Evolutionary conservation across 2,888 invertebrate species (phyloP).

Genomic region (Isotomurus palustris): DNA sequence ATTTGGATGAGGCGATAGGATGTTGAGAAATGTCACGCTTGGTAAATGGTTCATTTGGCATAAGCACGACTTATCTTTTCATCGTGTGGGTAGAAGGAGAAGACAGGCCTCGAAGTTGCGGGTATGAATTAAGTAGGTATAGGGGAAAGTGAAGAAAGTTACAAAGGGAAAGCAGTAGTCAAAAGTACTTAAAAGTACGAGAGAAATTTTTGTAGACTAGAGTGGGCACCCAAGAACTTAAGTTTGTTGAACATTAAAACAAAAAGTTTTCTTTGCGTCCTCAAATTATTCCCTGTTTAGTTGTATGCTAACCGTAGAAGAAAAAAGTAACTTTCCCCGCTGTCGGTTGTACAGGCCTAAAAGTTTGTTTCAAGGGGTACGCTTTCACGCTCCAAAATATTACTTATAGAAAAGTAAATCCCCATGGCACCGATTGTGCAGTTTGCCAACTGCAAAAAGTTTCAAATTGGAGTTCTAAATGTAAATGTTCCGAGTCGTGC

Average conservation of each 20-base stretch:
- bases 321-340: conserved; percentile 12
- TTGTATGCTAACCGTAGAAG: conserved; percentile 10
- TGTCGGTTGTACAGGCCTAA: conserved; percentile 4
- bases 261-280: conserved; percentile 17
- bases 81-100: too few species aligned
- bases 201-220: conserved; percentile 14
- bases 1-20: too few species aligned
- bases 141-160: conserved; percentile 6
- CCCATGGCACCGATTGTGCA: conserved; percentile 18
- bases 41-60: too few species aligned
- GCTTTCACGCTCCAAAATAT: conserved; percentile 15
- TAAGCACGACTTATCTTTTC: too few species aligned
- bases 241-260: conserved; percentile 19
- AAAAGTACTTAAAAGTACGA: conserved; percentile 13
- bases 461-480: conserved; percentile 18
- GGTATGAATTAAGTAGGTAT: not conserved
- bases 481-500: conserved; percentile 12
- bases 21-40: too few species aligned
- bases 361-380: conserved; percentile 11
- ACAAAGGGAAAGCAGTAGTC: conserved; percentile 1
- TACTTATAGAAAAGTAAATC: conserved; percentile 15
- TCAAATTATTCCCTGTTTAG: conserved; percentile 19
- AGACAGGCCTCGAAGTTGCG: too few species aligned
- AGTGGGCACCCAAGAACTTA: conserved; percentile 10
- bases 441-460: conserved; percentile 17